phyloP scores from a whole-genome alignment of 2,888 invertebrate species.

The Branchipolynoe longqiensis region DNA sequence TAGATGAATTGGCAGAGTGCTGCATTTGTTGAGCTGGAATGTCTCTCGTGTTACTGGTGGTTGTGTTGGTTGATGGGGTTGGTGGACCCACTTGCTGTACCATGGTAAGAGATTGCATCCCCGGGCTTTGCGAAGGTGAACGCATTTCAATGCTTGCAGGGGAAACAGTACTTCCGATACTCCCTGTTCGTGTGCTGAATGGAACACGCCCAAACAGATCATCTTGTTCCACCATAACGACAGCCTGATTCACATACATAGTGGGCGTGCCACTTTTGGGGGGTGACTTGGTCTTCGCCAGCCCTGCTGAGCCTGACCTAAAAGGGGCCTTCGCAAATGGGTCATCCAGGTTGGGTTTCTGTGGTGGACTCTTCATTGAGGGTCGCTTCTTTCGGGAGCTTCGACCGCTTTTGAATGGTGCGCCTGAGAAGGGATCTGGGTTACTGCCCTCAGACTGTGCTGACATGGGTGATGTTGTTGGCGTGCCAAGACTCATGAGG shows the following conservation, averaged over 20 bases:
- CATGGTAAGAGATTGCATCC: conserved; percentile 4
- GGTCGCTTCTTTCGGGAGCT: conserved; percentile 28
- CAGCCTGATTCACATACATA: conserved; percentile 58
- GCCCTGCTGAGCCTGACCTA: conserved; percentile 12
- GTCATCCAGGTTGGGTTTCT: conserved; percentile 49
- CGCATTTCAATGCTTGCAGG: conserved; percentile 60
- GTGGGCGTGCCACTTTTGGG: background rate
- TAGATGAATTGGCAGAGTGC: conserved; percentile 61
- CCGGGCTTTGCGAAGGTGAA: conserved; percentile 63
- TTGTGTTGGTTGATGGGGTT: background rate
- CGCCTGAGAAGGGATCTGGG: conserved; percentile 47
- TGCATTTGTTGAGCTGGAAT: conserved; percentile 30
- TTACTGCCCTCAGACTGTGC: conserved; percentile 44
- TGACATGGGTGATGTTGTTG: conserved; percentile 54
- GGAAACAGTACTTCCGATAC: conserved; percentile 52
- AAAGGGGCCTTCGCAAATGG: conserved; percentile 60
- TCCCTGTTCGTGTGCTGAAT: conserved; percentile 65
- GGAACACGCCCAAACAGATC: conserved; percentile 77
- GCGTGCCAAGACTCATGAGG: conserved; percentile 42
- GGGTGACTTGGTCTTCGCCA: conserved; percentile 27
- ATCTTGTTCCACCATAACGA: conserved; percentile 37
- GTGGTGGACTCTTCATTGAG: conserved; percentile 44
- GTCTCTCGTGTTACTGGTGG: background rate
- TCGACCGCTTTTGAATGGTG: conserved; percentile 36
- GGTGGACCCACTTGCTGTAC: background rate